Percentiles rank a stretch among this genome's conserved stretches.
Evolutionary conservation across 1,140 invertebrate species (phyloP).

Genomic region (Pogonomyrmex barbatus): DNA sequence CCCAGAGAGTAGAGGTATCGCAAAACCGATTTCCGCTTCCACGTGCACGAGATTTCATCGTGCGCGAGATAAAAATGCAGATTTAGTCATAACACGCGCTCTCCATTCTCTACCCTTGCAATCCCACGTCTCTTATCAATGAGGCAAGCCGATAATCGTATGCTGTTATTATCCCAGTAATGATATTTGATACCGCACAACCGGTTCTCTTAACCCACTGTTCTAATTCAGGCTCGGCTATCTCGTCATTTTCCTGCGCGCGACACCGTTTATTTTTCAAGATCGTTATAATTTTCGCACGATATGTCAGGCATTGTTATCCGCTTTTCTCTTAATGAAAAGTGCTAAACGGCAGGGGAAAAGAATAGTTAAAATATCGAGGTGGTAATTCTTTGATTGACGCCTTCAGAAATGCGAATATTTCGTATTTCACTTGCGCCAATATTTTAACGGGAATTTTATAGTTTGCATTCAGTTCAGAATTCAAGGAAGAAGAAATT

Average conservation of each 20-base stretch:
- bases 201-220: slow-evolving; percentile 40
- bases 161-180: slow-evolving; percentile 31
- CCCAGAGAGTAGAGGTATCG: not conserved
- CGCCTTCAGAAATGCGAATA: not conserved
- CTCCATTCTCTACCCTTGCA: not conserved
- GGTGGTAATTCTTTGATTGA: not conserved
- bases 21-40: slow-evolving; percentile 17
- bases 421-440: not conserved
- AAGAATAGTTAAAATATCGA: slow-evolving; percentile 11
- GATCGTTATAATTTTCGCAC: slow-evolving; percentile 19
- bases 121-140: slow-evolving; percentile 31
- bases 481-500: slow-evolving; percentile 1
- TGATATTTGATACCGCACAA: slow-evolving; percentile 23
- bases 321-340: slow-evolving; percentile 14
- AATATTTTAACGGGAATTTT: slow-evolving; percentile 19
- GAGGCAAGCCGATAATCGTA: not conserved
- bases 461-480: not conserved
- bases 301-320: slow-evolving; percentile 2
- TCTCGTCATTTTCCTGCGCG: slow-evolving; percentile 26
- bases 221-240: slow-evolving; percentile 22
- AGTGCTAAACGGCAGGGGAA: not conserved
- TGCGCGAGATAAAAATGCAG: not conserved
- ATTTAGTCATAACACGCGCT: not conserved
- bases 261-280: not conserved
- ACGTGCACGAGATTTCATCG: not conserved